Evolutionary conservation across 2,113 vertebrate genomes (phyloP).

Genomic region (Fulica atra): DNA sequence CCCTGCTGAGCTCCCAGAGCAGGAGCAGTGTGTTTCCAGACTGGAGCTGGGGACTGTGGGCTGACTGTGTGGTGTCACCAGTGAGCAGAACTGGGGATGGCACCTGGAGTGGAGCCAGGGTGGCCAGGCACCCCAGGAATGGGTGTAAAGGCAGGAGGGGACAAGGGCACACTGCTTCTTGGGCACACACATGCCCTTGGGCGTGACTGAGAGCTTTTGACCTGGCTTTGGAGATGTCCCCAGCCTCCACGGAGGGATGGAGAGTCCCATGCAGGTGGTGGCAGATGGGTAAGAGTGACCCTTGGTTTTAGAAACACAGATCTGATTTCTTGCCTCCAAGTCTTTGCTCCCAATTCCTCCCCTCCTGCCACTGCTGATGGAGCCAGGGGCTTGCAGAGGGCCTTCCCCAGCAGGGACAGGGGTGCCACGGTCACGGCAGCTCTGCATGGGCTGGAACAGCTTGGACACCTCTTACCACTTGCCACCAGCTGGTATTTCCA

Average conservation of each 20-base stretch:
- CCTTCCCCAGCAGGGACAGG: background rate
- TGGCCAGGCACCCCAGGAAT: background rate
- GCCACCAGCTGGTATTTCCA: background rate
- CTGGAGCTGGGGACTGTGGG: background rate
- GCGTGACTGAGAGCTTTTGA: background rate
- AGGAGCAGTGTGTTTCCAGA: background rate
- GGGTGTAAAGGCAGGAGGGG: background rate
- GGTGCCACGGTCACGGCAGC: background rate
- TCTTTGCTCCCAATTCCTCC: background rate
- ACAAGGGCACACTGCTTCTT: accelerated
- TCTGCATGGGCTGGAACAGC: background rate
- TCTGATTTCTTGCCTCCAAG: background rate
- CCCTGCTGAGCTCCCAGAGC: background rate
- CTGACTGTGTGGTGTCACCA: background rate
- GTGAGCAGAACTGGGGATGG: background rate
- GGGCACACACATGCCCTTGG: background rate
- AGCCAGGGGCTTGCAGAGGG: background rate
- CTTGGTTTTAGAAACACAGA: background rate
- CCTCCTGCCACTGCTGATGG: background rate
- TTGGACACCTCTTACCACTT: background rate
- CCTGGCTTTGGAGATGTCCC: background rate
- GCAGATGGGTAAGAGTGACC: background rate
- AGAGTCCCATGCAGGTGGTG: background rate
- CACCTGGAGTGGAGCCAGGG: background rate
- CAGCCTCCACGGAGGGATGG: background rate